Evolutionary conservation across 2,888 invertebrate genomes (phyloP), one percentile per base, ranked within the genome.

Genomic region (Epistrophe eligans): DNA sequence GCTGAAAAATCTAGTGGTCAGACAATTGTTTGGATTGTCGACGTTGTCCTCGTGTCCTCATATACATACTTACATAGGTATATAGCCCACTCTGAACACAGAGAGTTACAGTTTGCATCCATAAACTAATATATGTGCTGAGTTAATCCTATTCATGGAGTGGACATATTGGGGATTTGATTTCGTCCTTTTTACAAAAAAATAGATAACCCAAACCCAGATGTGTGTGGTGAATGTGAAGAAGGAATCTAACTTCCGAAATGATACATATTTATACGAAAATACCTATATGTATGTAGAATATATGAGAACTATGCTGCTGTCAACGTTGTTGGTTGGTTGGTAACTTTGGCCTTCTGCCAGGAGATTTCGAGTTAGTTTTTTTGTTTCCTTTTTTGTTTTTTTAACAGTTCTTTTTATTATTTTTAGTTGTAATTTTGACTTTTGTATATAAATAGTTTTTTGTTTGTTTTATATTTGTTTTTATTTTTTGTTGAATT

Each of bases 91-190:
- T 45, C 50, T 32, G n/a, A 35, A 9, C 15, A n/a, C 32, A 48
- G 7, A 40, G 45, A 52, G 43, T 45, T 70, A 57, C 55, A 40
- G 58, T 67, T 67, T 70, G 67, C 24, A 52, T 66, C 66, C 28
- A 55, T 55, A 55, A 67, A 45, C 67, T 77, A 85, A 67, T 72
- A 60, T 73, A 82, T 85, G 82, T 70, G 64, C 43, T 38, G 71
- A 83, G 72, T 72, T 87, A 83, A 87, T 87, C 79, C 83, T 76
- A 66, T 83, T 87, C 87, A 87, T 79, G 76, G 24, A 74, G 72
- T 79, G 87, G 79, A 76, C 83, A 79, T 87, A 87, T 83, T 83
- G 79, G 71, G 87, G 79, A 87, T 87, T 79, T 79, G 87, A 83
- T 79, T 83, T 79, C 19, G 52, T 55, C 77, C 62, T 62, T 50